Conservation (phyloP, 2,113 vertebrate species). For the Ochotona princeps region DNA sequence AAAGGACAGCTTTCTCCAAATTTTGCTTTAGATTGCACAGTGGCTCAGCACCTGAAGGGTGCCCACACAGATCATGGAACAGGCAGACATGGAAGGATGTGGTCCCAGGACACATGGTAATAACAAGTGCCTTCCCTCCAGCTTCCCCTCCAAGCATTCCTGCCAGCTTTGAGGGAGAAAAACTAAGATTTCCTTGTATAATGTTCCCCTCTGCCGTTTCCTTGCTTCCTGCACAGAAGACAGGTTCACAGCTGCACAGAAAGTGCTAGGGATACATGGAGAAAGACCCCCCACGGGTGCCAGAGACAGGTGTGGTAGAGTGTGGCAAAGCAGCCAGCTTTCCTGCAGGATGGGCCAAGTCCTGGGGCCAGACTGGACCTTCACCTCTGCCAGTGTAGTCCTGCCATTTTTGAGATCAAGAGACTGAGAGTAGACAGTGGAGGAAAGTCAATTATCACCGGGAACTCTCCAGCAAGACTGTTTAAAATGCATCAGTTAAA, state of each 20-base stretch:
- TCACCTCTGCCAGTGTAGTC: neutral
- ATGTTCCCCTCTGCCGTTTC: neutral
- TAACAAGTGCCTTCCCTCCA: neutral
- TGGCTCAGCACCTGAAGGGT: neutral
- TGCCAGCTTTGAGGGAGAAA: neutral
- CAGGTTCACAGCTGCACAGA: neutral
- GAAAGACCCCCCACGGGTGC: neutral
- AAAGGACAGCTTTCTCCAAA: neutral
- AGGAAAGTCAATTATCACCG: neutral
- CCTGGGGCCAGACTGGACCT: neutral
- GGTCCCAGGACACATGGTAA: neutral
- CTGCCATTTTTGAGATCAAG: slow-evolving; percentile 5
- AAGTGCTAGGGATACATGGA: neutral
- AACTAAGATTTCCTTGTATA: neutral
- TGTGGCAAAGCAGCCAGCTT: neutral
- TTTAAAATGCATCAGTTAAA: neutral
- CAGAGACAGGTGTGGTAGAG: neutral
- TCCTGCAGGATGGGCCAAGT: neutral
- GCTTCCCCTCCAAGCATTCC: neutral
- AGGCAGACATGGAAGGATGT: neutral
- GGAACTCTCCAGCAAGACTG: neutral
- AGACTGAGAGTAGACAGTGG: neutral
- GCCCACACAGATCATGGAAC: too few species aligned
- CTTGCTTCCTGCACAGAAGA: neutral
- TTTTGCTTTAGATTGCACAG: neutral